These are phyloP conservation scores for Tamias sibiricus DNA, from an alignment of 2,113 vertebrate genomes.

Conservation along the genomic window DNA sequence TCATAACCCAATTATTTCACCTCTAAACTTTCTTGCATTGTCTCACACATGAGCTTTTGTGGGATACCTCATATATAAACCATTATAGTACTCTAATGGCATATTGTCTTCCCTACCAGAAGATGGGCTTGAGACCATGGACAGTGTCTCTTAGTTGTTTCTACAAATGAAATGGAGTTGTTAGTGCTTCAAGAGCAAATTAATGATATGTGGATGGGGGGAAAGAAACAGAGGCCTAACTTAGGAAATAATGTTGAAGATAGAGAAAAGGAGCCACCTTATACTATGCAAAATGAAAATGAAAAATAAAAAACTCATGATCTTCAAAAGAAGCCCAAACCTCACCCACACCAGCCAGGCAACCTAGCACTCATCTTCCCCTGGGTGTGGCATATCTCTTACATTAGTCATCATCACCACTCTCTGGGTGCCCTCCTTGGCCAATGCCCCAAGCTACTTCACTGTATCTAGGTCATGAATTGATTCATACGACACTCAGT, in stretches of 20 bases:
- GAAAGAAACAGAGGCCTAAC: constrained; percentile 15
- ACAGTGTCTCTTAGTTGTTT: not conserved
- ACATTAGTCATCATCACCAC: not conserved
- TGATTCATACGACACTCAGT: not conserved
- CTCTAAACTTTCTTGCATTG: too few relatives aligned
- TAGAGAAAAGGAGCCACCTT: not conserved
- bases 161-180: not conserved
- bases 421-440: not conserved
- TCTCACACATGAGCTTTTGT: too few relatives aligned
- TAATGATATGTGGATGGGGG: not conserved
- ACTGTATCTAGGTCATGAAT: not conserved
- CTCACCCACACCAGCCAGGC: not conserved
- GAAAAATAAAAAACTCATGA: not conserved
- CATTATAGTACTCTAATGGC: too few relatives aligned
- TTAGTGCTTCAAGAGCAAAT: constrained; percentile 23
- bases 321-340: not conserved
- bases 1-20: too few relatives aligned
- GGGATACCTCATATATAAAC: too few relatives aligned
- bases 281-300: constrained; percentile 5
- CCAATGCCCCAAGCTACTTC: not conserved
- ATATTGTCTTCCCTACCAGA: not conserved
- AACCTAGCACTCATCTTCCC: not conserved
- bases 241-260: not conserved
- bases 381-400: not conserved
- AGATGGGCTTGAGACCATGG: not conserved